Base-by-base conservation (phyloP, 1,140 invertebrate genomes). In the Brachionus calyciflorus region DNA sequence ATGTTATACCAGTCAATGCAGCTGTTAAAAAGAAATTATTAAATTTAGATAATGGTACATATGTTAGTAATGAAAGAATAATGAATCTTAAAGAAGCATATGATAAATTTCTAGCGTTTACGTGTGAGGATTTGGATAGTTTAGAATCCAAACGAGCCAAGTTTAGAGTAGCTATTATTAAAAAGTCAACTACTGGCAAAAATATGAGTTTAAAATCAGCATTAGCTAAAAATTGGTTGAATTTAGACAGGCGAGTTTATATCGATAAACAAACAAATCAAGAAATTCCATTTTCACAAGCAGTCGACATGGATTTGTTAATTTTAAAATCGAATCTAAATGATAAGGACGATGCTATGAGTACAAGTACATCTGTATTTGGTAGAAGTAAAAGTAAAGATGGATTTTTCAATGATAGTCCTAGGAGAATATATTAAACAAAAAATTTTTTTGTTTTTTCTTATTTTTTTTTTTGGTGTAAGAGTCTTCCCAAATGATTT, bases 211-310 rank as follows among this genome's bases (percentile, higher is more conserved):
- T 49, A 6, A 73, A 53, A 26, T 73, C 69, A 24, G 69, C 69
- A 30, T 24, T 73, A 21, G 69, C 69, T 19, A 73, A 73, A 51
- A 73, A 49, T 51, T 73, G 69, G 69, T 30, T 73, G 7, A 55
- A 73, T 41, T 55, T 49, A 33, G 17, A 53, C 6, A 30, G 46
- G 1, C 2, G 24, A 51, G 30, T 73, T 14, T 73, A 73, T 33
- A 51, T 73, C 7, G 69, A 73, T n/a, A 73, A 73, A 51, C 46
- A 51, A 49, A 73, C 46, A 26, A 41, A 41, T 37, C 5, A 55
- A 10, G 51, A 49, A 51, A 51, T 73, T n/a, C 28, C 69, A n/a
- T 73, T 73, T 73, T 73, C 69, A 10, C 69, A 73, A 51, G 69
- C 69, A 17, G 46, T 73, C 10, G 69, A 73, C 28, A 30, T 73